Conservation (phyloP, 2,888 invertebrate species). For the Drosophila neonasuta region DNA sequence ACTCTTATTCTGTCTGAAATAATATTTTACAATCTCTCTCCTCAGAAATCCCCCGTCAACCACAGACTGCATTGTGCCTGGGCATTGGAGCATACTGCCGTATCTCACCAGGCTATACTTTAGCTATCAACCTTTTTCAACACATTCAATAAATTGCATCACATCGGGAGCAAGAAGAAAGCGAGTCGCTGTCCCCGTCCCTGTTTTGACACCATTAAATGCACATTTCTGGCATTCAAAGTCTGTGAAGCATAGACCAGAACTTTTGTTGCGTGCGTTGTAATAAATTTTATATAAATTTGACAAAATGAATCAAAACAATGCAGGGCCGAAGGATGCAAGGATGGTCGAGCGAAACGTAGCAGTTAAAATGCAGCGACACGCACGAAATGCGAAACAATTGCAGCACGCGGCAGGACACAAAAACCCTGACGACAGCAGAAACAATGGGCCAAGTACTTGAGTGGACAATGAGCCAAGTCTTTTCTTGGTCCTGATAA, state of each 20-base stretch:
- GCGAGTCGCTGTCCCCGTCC: conserved; percentile 8
- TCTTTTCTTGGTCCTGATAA: conserved; percentile 34
- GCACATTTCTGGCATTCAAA: conserved; percentile 51
- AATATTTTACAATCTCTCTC: not conserved
- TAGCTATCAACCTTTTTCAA: conserved; percentile 21
- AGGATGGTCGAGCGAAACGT: conserved; percentile 20
- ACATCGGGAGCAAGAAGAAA: conserved; percentile 5
- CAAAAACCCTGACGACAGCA: conserved; percentile 61
- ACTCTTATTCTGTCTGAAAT: not conserved
- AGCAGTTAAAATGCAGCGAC: conserved; percentile 62
- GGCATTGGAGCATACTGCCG: conserved; percentile 27
- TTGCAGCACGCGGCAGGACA: conserved; percentile 63
- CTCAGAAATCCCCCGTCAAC: not conserved
- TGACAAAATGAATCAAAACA: conserved; percentile 78
- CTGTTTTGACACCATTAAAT: conserved; percentile 74
- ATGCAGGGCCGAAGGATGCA: conserved; percentile 37
- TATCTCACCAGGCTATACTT: conserved; percentile 19
- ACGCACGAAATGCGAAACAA: conserved; percentile 66
- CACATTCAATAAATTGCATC: conserved; percentile 29
- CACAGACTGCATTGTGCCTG: conserved; percentile 19
- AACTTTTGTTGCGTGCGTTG: conserved; percentile 52
- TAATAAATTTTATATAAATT: conserved; percentile 79
- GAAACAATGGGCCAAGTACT: conserved; percentile 61
- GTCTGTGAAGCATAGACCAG: conserved; percentile 19
- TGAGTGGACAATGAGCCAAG: conserved; percentile 61